Base-by-base conservation (phyloP, 2,888 invertebrate genomes). In the Xestia c-nigrum region DNA sequence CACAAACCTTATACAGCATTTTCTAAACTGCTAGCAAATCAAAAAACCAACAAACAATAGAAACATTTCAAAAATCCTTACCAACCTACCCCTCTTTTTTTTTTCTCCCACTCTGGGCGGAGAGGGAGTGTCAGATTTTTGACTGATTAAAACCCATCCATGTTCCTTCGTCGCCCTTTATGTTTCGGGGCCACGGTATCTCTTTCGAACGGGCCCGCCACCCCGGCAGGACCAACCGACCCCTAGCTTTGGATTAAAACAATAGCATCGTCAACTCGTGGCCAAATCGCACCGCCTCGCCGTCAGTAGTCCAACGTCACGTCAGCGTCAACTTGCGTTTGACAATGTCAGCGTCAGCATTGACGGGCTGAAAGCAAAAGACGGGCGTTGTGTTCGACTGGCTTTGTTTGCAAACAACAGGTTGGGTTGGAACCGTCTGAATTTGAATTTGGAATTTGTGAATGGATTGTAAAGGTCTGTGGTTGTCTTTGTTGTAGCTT, bases 301-400 rank as follows among this genome's bases (percentile, higher is more conserved):
- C 31, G 66, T 63, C 71, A 66, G 40, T 4, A 38, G 52, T n/a
- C 31, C 55, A 52, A 57, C 61, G 83, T 47, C 69, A 40, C 57
- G 79, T 80, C 76, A 74, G 63, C 50, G 64, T 81, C 82, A 76
- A 46, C 47, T 38, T 24, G 66, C 24, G 7, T 68, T 83, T 46
- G 68, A 31, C 59, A 46, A n/a, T 2, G 40, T 46, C 43, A 19
- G n/a, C n/a, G 66, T 55, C n/a, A 61, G 10, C 40, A 7, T 40
- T 70, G 47, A 66, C 14, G 46, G 19, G 66, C 47, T 67, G n/a
- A 46, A 1, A 63, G 12, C 31, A 31, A 79, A 67, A 74, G 46
- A 1, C 68, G 9, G 38, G 31, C 12, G 43, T 59, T 52, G 82
- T 50, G 21, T 46, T 47, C 0, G 12, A 65, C 5, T 59, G 43